Percentiles rank a stretch among this genome's conserved stretches.
These are phyloP conservation scores for Xylocopa sonorina DNA, from an alignment of 1,140 invertebrate genomes.

Conservation along the genomic window DNA sequence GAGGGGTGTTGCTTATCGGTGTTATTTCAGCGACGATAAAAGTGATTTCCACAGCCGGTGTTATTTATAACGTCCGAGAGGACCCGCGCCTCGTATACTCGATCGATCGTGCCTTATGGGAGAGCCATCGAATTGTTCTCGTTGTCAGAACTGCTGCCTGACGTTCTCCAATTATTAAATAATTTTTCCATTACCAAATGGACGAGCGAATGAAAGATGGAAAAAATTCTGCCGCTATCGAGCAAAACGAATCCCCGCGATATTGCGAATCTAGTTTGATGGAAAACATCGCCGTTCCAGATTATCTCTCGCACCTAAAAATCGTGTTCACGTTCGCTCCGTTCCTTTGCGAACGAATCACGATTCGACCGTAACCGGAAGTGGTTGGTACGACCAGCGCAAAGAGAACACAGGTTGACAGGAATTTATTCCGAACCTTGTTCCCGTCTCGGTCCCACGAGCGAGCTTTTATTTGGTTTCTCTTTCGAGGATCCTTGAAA, in stretches of 20 bases:
- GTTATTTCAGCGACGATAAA: conserved; percentile 30
- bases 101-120: conserved; percentile 31
- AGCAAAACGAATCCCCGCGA: too few relatives aligned
- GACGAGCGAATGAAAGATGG: too few relatives aligned
- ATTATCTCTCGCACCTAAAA: conserved; percentile 40
- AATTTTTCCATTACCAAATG: not conserved
- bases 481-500: conserved; percentile 26
- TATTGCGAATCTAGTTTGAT: too few relatives aligned
- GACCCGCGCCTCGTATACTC: conserved; percentile 21
- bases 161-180: conserved; percentile 17
- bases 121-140: conserved; percentile 49
- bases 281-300: too few relatives aligned
- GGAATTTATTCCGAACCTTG: conserved; percentile 63
- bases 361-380: conserved; percentile 57
- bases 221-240: too few relatives aligned
- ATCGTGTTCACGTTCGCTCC: conserved; percentile 36
- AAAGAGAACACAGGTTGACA: conserved; percentile 50
- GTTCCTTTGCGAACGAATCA: conserved; percentile 17
- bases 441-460: conserved; percentile 17
- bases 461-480: not conserved
- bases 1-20: conserved; percentile 19
- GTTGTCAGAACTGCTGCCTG: conserved; percentile 32
- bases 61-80: conserved; percentile 48
- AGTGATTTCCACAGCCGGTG: conserved; percentile 45
- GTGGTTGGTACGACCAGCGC: conserved; percentile 56